Evolutionary conservation across 2,888 invertebrate species (phyloP), one percentile per base, ranked within the genome.

Genomic region (Drosophila sordidula): DNA sequence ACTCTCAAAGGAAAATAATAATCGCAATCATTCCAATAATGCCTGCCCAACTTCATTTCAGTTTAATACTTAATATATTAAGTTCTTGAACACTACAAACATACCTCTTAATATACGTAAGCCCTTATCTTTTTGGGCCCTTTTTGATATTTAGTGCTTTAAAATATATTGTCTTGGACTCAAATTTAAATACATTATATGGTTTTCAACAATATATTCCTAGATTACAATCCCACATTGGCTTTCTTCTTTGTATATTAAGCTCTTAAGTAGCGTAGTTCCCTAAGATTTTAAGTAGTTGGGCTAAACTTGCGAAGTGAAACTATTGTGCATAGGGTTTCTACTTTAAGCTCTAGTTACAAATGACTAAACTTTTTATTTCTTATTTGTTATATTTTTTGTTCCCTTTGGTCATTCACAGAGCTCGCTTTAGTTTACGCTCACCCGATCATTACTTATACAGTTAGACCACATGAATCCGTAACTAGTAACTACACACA

Each of bases 401-500:
- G 50, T 71, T 66, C 59, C 70, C 76, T 63, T 54, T 81, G 63
- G 69, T 52, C 76, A 77, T 64, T 77, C 75, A 54, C 71, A 64
- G 51, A 51, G 59, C 11, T n/a, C n/a, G 72, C 62, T 42, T 69
- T 38, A 22, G 55, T 54, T 57, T 39, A 32, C 64, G 67, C 29
- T 9, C 64, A 69, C 64, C 66, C 46, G 75, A 72, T 76, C 71
- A 78, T 82, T 78, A 78, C 78, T 69, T 65, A 74, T 73, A 80
- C 85, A 83, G 82, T 78, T 78, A 83, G 73, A 58, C 50, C 75
- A 75, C 75, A 69, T 72, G 69, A 69, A 72, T 55, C 49, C 68
- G 51, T 39, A 69, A 67, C 76, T 69, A 75, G 41, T 22, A 36
- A 38, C 38, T 39, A 54, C 39, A 55, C 44, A 58, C 52, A 63